Evolutionary conservation across 2,888 invertebrate genomes (phyloP), one percentile per base, ranked within the genome.

Genomic region (Watsonalla cultraria): DNA sequence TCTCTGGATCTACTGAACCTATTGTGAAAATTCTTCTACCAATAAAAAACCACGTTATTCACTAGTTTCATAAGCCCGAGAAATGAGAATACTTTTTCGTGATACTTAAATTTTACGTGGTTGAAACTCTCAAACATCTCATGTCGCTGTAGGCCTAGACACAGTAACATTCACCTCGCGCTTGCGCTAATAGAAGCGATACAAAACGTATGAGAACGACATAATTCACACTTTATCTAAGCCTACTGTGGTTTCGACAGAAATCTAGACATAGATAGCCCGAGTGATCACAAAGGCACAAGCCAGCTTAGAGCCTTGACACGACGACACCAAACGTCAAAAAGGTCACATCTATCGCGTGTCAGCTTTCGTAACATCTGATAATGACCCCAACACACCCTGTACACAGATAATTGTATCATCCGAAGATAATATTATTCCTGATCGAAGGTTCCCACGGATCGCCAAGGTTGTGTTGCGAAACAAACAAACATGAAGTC

Each of bases 261-360:
- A 24, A 24, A 24, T 24, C 24, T 24, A 24, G 24, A 24, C 24
- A 24, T 24, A 24, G 24, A 24, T 24, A 24, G 24, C 24, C 24
- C 4, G 24, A 24, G 24, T 24, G 6, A 46, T 46, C 14, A 14
- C 7, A 13, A 46, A 11, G 7, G 46, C 13, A 46, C 15, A 46
- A 46, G 14, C 7, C 13, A 11, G 45, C 7, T 13, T 1, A 11
- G n/a, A 46, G 46, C 14, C 14, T 15, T 46, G 8, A 14, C 46
- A 14, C 13, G 45, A 45, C n/a, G 13, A 45, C 13, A 11, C 46
- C 46, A 37, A 15, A 37, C 35, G 37, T 49, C 15, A 49, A 48
- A 42, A 49, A 49, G 39, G 39, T 49, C 49, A 49, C 13, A 39
- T 49, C 47, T 35, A 47, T 47, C 47, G 47, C 47, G 47, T 47